These are phyloP conservation scores for Etheostoma cragini DNA, from an alignment of 2,113 vertebrate species.

Conservation along the genomic window DNA sequence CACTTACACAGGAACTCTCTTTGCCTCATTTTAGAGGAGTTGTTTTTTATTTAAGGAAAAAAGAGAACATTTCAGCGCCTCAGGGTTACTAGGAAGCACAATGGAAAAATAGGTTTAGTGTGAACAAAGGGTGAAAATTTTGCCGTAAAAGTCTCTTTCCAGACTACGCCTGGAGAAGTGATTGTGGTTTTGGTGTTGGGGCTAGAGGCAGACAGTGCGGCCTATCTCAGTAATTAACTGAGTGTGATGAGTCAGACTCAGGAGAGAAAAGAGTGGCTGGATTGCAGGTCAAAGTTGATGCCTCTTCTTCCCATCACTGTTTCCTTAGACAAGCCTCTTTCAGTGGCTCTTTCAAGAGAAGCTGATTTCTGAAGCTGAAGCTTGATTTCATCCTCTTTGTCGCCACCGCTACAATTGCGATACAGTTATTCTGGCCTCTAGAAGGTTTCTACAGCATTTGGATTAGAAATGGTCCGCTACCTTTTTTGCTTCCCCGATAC, in stretches of 20 bases:
- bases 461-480: background rate
- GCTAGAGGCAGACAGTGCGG: conserved; percentile 51
- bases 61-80: conserved; percentile 23
- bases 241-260: conserved; percentile 62
- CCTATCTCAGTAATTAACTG: conserved; percentile 69
- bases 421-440: conserved; percentile 5
- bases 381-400: conserved; percentile 21
- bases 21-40: conserved; percentile 20
- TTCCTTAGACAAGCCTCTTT: conserved; percentile 33
- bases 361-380: no score
- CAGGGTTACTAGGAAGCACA: conserved; percentile 54
- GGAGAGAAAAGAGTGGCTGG: conserved; percentile 56
- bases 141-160: conserved; percentile 47
- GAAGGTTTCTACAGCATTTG: background rate
- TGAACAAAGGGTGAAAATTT: conserved; percentile 58
- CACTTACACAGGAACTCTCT: conserved; percentile 27
- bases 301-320: conserved; percentile 25
- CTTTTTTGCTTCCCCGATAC: no score
- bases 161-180: conserved; percentile 37
- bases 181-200: conserved; percentile 39
- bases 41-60: conserved; percentile 15
- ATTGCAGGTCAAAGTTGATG: conserved; percentile 68
- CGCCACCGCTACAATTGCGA: background rate
- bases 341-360: conserved; percentile 27
- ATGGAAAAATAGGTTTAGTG: conserved; percentile 43